Evolutionary conservation across 2,888 invertebrate genomes (phyloP), one percentile per base, ranked within the genome.

Genomic region (Napeogenes inachia): DNA sequence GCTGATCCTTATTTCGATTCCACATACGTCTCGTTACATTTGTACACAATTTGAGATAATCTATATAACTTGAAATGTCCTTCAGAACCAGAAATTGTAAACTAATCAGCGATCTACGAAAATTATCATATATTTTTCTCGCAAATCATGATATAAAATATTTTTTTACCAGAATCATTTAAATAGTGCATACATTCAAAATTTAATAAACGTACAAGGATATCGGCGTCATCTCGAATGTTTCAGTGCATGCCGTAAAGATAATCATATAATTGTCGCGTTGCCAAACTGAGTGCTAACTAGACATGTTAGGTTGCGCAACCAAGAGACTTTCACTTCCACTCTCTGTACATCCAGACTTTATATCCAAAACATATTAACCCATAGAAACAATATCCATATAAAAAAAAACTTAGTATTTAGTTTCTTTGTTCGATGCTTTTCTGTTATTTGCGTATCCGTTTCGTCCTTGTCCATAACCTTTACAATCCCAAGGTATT

Each of bases 291-390:
- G 56, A 62, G 61, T 45, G 64, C 59, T 57, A 63, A 64, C 58
- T 56, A 63, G 63, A 32, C 63, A 60, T 59, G 61, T 21, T 21
- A 21, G 59, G 60, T 68, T 70, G 67, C 68, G 70, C 67, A 71
- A 71, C 63, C 45, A 53, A 30, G 38, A 57, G 57, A 68, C 71
- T 71, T 73, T 71, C 71, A 69, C 71, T 70, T 65, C 54, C 65
- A 60, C 62, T 61, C 54, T 65, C 65, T 61, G 62, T 58, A 62
- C 50, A 50, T 71, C 69, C 65, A 68, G 68, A 63, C 66, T 68
- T 66, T 64, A 63, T 63, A 65, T 63, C 42, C 42, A 42, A 42
- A 42, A 42, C 42, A 42, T 42, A 42, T 42, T 42, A 42, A 42
- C 1, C 10, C 10, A 42, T 42, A 10, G 42, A 42, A 10, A 10